Evolutionary conservation across 2,797 vertebrate genomes (phyloP), one percentile per base, ranked within the genome.

Genomic region (Phalloptychus januarius): DNA sequence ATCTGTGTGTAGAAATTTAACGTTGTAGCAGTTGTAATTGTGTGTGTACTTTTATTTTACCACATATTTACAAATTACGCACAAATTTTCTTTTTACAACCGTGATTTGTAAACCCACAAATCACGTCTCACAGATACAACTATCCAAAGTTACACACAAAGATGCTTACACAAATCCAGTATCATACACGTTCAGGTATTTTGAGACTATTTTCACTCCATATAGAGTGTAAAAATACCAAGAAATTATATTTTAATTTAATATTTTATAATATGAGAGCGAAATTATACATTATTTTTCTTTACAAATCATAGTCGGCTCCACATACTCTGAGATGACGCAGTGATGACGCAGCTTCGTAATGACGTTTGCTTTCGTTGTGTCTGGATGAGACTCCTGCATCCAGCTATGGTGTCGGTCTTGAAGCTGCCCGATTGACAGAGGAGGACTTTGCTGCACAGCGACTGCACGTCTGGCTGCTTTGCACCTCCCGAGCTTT

Each of bases 351-450:
- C 58, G 58, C n/a, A 18, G 13, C 81, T 61, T 67, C 44, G 50
- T 74, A 33, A 16, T 63, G 78, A 79, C 83, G 81, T 48, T 71
- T 72, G 33, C 75, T 70, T 58, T 78, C 83, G 40, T 73, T 25
- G 54, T 84, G 90, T 85, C 86, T 89, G 85, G 75, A 88, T 80
- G 80, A 88, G 69, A 79, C 40, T 80, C 69, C 76, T 48, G 71
- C 82, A 80, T 78, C 80, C 79, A 81, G 77, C 74, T 31, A 73
- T 45, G 70, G 75, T n/a, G 67, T 52, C 36, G 46, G 65, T 31
- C 74, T 70, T n/a, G 58, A 20, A 71, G 72, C 74, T 72, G 25
- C 52, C n/a, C 79, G n/a, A 48, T 40, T 45, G 58, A 70, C 15
- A 70, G n/a, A n/a, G 45, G 20, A 52, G 31, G 69, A 78, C 56